Conservation (phyloP, 2,797 vertebrate species). For the Dromococcyx pavoninus region DNA sequence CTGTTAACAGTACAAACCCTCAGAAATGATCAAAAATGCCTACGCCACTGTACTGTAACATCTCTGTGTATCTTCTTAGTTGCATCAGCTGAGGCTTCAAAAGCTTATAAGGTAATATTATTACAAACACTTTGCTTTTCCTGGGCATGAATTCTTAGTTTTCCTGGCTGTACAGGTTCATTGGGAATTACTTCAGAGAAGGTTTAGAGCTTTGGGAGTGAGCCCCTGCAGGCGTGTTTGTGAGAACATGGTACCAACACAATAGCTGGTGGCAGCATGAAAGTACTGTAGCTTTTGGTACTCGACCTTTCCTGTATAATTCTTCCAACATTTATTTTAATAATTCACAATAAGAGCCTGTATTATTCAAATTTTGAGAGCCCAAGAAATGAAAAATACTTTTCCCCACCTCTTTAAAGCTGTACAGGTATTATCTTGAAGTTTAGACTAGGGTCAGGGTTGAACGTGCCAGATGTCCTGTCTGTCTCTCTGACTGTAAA, state of each 20-base stretch:
- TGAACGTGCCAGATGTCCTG: not conserved
- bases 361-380: not conserved
- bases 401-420: not conserved
- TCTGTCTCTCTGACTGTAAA: not conserved
- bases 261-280: accelerated
- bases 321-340: not conserved
- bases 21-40: not conserved
- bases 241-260: not conserved
- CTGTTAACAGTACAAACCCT: not conserved
- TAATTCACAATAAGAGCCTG: not conserved
- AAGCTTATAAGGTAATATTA: not conserved
- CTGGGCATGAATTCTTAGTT: not conserved
- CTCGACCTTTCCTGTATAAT: not conserved
- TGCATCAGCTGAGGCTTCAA: not conserved
- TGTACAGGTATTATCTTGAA: not conserved
- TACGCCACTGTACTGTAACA: not conserved
- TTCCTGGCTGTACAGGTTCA: not conserved
- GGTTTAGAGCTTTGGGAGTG: not conserved
- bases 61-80: not conserved
- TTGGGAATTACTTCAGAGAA: not conserved
- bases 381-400: not conserved
- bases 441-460: not conserved
- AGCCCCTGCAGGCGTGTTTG: not conserved
- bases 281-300: not conserved
- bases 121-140: not conserved